Conservation (phyloP, 2,113 vertebrate species). For the Ictidomys tridecemlineatus region DNA sequence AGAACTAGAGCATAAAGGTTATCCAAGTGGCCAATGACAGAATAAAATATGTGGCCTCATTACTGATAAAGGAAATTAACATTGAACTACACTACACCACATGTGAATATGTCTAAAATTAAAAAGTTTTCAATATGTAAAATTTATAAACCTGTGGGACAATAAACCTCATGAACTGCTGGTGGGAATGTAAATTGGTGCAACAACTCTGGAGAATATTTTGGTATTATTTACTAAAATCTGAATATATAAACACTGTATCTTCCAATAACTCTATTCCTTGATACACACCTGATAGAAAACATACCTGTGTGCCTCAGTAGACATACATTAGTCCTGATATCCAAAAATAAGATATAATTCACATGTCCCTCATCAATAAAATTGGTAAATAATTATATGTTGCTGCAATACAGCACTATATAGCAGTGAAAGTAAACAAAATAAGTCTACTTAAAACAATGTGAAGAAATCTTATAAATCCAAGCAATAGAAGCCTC, state of each 20-base stretch:
- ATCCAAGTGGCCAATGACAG: background rate
- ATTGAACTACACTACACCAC: background rate
- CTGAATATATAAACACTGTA: background rate
- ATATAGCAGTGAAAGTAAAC: background rate
- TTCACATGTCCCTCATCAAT: background rate
- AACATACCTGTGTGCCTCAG: background rate
- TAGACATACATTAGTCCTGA: background rate
- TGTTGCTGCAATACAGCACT: background rate
- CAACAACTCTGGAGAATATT: background rate
- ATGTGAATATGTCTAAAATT: background rate
- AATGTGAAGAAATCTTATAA: background rate
- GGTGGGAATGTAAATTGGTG: background rate
- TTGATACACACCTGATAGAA: background rate
- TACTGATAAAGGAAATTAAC: slow-evolving; percentile 5
- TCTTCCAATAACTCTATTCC: background rate
- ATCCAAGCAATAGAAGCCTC: background rate
- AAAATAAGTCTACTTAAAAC: background rate
- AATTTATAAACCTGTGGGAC: background rate
- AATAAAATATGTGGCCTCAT: background rate
- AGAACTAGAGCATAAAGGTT: background rate
- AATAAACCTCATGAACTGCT: background rate
- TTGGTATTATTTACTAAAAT: background rate
- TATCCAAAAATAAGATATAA: background rate
- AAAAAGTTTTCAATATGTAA: background rate
- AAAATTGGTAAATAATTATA: background rate